Conservation (phyloP, 2,113 vertebrate species). For the Chlorocebus sabaeus region DNA sequence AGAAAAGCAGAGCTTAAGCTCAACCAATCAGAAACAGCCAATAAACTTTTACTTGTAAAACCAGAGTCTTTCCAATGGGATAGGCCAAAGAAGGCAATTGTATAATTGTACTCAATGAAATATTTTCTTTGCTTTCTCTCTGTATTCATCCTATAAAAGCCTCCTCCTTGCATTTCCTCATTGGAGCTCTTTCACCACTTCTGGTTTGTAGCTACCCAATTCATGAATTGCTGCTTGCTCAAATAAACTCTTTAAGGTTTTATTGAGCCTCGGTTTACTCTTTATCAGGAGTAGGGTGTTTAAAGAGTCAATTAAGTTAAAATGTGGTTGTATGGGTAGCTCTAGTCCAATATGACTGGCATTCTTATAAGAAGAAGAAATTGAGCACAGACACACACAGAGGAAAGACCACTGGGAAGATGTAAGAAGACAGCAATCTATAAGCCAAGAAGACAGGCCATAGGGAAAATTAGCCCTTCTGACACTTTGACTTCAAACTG, state of each 20-base stretch:
- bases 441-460: background rate
- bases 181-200: background rate
- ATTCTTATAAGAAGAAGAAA: background rate
- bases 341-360: background rate
- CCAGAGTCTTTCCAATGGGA: background rate
- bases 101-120: background rate
- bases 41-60: background rate
- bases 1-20: background rate
- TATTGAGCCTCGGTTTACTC: background rate
- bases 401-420: background rate
- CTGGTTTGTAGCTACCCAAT: background rate
- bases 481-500: background rate
- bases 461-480: background rate
- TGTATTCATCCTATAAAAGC: background rate
- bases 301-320: background rate
- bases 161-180: background rate
- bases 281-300: background rate
- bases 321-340: background rate
- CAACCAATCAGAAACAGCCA: background rate
- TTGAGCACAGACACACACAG: background rate
- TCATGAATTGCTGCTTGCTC: background rate
- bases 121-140: background rate
- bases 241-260: background rate
- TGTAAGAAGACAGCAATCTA: background rate
- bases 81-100: background rate